phyloP scores from a whole-genome alignment of 2,888 invertebrate genomes.

The Gibbula magus region DNA sequence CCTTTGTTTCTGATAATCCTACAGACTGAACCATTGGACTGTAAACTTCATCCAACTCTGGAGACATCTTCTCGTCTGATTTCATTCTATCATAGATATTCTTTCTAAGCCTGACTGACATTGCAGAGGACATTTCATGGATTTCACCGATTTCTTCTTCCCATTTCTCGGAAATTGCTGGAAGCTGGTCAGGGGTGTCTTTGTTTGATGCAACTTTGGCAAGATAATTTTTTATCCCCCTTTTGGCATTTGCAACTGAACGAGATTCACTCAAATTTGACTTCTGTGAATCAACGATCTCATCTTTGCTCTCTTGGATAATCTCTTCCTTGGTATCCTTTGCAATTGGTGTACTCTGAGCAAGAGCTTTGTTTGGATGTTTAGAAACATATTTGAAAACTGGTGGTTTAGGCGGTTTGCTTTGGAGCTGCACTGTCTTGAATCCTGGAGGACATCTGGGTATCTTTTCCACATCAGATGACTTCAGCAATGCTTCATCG shows the following conservation, averaged over 20 bases:
- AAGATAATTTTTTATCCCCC: too few relatives aligned
- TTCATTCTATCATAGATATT: slow-evolving; percentile 10
- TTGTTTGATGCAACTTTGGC: not conserved
- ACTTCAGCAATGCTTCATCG: too few relatives aligned
- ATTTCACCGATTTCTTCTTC: slow-evolving; percentile 4
- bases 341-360: not conserved
- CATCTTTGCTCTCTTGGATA: not conserved
- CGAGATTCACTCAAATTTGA: not conserved
- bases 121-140: not conserved
- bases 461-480: too few relatives aligned
- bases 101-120: not conserved
- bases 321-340: not conserved
- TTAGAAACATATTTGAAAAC: not conserved
- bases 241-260: too few relatives aligned
- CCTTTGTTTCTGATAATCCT: not conserved
- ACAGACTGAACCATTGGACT: too few relatives aligned
- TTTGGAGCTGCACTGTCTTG: not conserved
- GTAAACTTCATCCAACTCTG: not conserved
- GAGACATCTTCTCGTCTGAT: not conserved
- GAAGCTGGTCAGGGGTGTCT: not conserved
- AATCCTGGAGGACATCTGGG: too few relatives aligned
- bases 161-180: not conserved
- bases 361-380: not conserved
- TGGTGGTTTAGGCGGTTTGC: not conserved
- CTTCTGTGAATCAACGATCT: not conserved